Evolutionary conservation across 2,888 invertebrate species (phyloP).

Genomic region (Metalampra italica): DNA sequence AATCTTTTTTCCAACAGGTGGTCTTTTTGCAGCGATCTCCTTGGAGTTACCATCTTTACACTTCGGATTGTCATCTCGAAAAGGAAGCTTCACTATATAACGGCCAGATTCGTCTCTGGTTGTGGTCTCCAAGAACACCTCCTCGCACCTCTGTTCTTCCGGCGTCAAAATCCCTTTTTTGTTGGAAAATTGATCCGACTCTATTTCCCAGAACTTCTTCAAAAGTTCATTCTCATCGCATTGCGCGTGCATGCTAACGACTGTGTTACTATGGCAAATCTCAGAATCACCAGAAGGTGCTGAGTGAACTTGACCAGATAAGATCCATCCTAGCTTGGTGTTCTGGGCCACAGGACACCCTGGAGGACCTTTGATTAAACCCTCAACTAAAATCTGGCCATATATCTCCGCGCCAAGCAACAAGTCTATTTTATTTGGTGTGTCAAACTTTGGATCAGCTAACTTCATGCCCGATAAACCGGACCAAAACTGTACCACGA

Average conservation of each 20-base stretch:
- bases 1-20: neutral
- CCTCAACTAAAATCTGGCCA: neutral
- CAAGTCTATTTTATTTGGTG: neutral
- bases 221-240: neutral
- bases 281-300: too few relatives aligned
- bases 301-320: too few relatives aligned
- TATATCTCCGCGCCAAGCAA: neutral
- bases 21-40: slow-evolving; percentile 1
- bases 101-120: neutral
- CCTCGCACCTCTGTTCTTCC: neutral
- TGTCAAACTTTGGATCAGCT: too few relatives aligned
- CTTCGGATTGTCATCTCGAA: neutral
- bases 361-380: neutral
- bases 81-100: neutral
- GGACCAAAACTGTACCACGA: too few relatives aligned
- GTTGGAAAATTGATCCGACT: neutral
- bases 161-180: neutral
- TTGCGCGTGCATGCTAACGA: neutral
- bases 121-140: neutral
- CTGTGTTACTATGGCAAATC: too few relatives aligned
- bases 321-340: too few relatives aligned
- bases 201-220: neutral
- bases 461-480: too few relatives aligned
- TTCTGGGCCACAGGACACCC: neutral
- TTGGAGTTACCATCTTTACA: neutral